A percentile compares a stretch with the other conserved stretches of the same genome.
Conservation (phyloP, 2,797 vertebrate genomes). For the Pangasius mekongensis region DNA sequence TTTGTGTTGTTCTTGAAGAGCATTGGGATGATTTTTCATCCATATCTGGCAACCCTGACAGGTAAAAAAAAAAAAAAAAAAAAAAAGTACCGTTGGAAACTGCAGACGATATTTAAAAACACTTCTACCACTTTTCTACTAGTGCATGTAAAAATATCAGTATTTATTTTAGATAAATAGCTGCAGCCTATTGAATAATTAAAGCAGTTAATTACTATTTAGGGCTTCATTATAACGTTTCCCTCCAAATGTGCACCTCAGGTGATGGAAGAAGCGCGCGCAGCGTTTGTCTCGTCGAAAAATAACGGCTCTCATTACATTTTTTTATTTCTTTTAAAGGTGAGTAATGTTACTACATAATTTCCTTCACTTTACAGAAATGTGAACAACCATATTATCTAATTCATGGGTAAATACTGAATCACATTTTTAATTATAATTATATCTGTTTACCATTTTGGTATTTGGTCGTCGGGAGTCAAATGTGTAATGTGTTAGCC, state of each 20-base stretch:
- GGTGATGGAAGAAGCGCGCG: not conserved
- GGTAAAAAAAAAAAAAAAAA: too few species aligned
- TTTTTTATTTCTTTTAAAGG: not conserved
- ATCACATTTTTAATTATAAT: not conserved
- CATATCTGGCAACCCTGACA: not conserved
- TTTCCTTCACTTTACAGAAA: not conserved
- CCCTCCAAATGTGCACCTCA: not conserved
- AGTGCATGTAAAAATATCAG: not conserved
- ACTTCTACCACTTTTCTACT: not conserved
- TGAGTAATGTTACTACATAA: not conserved
- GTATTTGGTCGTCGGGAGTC: not conserved
- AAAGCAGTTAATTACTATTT: conserved; percentile 1
- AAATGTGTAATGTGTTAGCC: not conserved
- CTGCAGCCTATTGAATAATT: not conserved
- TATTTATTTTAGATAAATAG: not conserved
- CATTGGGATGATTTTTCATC: not conserved
- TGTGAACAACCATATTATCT: not conserved
- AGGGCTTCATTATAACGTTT: not conserved
- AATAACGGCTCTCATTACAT: not conserved
- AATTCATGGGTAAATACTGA: not conserved
- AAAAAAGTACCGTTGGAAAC: not conserved
- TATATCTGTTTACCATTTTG: not conserved
- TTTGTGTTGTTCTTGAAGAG: not conserved
- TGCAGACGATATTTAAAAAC: not conserved
- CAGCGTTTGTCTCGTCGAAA: not conserved